These are phyloP conservation scores for Triops longicaudatus DNA, from an alignment of 1,140 invertebrate species.

Conservation along the genomic window DNA sequence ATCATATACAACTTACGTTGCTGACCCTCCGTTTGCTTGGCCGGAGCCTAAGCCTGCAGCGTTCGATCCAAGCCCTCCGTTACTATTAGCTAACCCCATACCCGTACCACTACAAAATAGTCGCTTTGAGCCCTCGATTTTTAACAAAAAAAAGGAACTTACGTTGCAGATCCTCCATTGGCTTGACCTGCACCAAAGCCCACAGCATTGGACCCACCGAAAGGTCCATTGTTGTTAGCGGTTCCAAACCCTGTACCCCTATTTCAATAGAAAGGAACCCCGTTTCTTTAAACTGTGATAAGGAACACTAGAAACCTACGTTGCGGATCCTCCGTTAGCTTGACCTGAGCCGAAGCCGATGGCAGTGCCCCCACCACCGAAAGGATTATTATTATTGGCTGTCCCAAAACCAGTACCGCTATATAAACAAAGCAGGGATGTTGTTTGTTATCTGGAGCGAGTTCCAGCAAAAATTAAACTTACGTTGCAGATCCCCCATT, in stretches of 20 bases:
- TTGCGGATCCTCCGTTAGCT: no score
- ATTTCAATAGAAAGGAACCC: no score
- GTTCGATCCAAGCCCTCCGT: background rate
- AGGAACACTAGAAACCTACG: no score
- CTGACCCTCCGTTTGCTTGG: background rate
- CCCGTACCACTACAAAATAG: background rate
- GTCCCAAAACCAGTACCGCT: background rate
- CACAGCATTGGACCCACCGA: background rate
- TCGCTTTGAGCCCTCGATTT: background rate
- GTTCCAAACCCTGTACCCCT: background rate
- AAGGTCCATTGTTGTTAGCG: background rate
- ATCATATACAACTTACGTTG: background rate
- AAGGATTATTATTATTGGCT: no score
- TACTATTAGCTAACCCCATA: background rate
- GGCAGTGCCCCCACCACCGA: no score
- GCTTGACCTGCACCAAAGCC: no score
- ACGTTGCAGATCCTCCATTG: background rate
- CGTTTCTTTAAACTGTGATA: no score
- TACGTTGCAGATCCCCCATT: background rate
- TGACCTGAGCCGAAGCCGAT: no score
- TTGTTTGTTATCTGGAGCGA: background rate
- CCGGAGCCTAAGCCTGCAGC: background rate
- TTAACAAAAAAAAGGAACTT: background rate
- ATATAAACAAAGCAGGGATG: background rate
- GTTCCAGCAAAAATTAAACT: background rate